These are phyloP conservation scores for Drosophila atripex DNA, from an alignment of 2,888 invertebrate genomes.

Conservation along the genomic window DNA sequence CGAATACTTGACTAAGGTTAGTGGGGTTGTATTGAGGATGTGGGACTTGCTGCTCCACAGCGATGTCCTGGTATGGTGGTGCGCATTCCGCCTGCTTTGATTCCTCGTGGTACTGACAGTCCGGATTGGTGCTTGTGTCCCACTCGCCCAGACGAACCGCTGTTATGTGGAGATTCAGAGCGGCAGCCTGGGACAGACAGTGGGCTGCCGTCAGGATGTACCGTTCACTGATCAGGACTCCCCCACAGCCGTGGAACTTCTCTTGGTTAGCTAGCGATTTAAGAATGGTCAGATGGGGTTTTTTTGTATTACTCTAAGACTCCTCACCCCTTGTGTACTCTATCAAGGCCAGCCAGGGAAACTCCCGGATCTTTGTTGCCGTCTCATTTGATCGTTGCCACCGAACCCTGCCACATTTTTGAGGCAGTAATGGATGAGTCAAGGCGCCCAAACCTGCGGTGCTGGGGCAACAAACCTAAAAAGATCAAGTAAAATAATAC, in stretches of 20 bases:
- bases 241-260: slow-evolving; percentile 68
- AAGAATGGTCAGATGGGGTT: not conserved
- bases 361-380: slow-evolving; percentile 62
- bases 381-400: slow-evolving; percentile 52
- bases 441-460: slow-evolving; percentile 30
- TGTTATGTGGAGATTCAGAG: slow-evolving; percentile 29
- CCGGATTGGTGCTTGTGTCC: slow-evolving; percentile 69
- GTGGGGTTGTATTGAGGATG: slow-evolving; percentile 41
- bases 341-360: slow-evolving; percentile 64
- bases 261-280: slow-evolving; percentile 44
- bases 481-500: not conserved
- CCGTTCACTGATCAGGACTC: slow-evolving; percentile 62
- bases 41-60: slow-evolving; percentile 43
- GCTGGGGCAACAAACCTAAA: slow-evolving; percentile 63
- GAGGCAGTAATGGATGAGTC: slow-evolving; percentile 54
- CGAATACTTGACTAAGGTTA: slow-evolving; percentile 39
- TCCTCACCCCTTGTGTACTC: slow-evolving; percentile 58
- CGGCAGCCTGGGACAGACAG: slow-evolving; percentile 35
- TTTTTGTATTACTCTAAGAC: not conserved
- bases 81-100: slow-evolving; percentile 46
- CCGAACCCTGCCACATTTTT: slow-evolving; percentile 48
- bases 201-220: slow-evolving; percentile 67
- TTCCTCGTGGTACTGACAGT: slow-evolving; percentile 48
- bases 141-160: slow-evolving; percentile 65
- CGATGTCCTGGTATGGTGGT: slow-evolving; percentile 60